Evolutionary conservation across 2,888 invertebrate genomes (phyloP), one percentile per base, ranked within the genome.

Genomic region (Ochropleura plecta): DNA sequence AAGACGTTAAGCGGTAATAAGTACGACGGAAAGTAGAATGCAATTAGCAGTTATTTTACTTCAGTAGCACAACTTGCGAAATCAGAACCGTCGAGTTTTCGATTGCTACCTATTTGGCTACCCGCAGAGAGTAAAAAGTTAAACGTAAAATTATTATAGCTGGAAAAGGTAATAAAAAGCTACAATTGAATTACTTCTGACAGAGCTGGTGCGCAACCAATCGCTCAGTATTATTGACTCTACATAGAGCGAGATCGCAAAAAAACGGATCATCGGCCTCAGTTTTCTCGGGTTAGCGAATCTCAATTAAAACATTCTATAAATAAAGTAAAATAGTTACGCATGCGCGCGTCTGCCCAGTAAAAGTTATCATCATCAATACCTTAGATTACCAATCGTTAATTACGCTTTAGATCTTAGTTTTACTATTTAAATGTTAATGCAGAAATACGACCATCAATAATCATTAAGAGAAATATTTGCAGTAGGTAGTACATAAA

Each of bases 361-460:
- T 75, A 65, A 70, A 68, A 82, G 66, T 79, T 72, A 82, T 82
- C 82, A 68, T 59, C 68, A 40, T 73, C 68, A 82, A 82, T 81
- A 68, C 68, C 70, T 70, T 49, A 78, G 78, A 82, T 82, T 64
- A 75, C 44, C 44, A 62, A 83, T 79, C 64, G 64, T 83, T 79
- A 82, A 82, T 68, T 75, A 75, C 76, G 57, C 46, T 67, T 78
- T 44, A 72, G 64, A 82, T 69, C 67, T 82, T 48, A 59, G 72
- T 62, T 70, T 68, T 67, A 69, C 55, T 20, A 81, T 69, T 62
- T 66, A 81, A 64, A 55, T 5, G 30, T 75, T 70, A 20, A 75
- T 14, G 71, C 46, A 78, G 75, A 64, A 75, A 65, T 73, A 51
- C 51, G 65, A 70, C 70, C 70, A 63, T 79, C 53, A 76, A 76